A percentile compares a stretch with the other conserved stretches of the same genome.
These are phyloP conservation scores for Drosophila emarginata DNA, from an alignment of 2,888 invertebrate genomes.

Conservation along the genomic window DNA sequence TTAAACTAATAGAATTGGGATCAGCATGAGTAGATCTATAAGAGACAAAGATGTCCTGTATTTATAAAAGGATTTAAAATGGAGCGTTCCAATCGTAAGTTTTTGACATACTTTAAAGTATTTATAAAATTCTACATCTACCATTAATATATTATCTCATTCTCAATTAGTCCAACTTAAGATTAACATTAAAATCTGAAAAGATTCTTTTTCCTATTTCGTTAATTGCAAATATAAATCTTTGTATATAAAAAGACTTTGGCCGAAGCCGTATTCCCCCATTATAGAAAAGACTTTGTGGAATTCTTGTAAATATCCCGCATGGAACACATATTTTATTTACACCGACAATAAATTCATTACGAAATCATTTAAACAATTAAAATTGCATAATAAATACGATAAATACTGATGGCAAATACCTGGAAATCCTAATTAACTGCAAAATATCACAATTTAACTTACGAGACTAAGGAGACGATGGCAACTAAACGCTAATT, in stretches of 20 bases:
- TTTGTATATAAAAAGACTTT: no score
- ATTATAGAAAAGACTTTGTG: neutral
- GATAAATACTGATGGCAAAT: constrained; percentile 71
- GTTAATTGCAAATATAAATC: no score
- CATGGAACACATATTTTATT: constrained; percentile 50
- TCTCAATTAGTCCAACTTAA: no score
- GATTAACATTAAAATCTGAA: no score
- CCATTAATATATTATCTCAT: no score
- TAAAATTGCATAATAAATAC: constrained; percentile 76
- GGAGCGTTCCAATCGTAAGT: no score
- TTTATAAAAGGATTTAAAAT: no score
- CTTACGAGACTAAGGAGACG: constrained; percentile 48
- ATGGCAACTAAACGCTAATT: constrained; percentile 63
- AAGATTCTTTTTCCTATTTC: no score
- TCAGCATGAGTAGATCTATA: neutral
- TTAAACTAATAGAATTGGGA: constrained; percentile 2
- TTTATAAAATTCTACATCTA: no score
- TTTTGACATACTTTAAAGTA: no score
- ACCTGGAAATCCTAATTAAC: constrained; percentile 74
- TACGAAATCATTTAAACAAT: constrained; percentile 73
- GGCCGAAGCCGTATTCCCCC: neutral
- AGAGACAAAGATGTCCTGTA: no score
- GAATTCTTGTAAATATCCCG: constrained; percentile 29
- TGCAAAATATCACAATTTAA: constrained; percentile 74
- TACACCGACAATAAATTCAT: constrained; percentile 67